phyloP scores from a whole-genome alignment of 2,113 vertebrate genomes.

The Corydoras maculifer region DNA sequence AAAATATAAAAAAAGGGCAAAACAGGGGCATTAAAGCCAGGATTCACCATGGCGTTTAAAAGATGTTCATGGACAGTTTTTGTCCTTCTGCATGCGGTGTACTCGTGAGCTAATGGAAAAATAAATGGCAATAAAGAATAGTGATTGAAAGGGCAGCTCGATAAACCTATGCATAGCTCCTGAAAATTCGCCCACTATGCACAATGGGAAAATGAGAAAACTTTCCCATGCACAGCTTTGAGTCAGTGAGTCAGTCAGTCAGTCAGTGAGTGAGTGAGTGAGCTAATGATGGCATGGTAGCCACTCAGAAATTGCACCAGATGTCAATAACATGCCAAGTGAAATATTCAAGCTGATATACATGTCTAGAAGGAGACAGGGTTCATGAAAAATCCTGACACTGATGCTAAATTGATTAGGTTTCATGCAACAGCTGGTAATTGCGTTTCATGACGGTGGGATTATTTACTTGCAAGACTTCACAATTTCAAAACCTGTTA shows the following conservation, averaged over 20 bases:
- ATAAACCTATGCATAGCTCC: slow-evolving; percentile 24
- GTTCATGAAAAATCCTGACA: too few species aligned
- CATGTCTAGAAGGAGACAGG: too few species aligned
- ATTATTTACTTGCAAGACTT: too few species aligned
- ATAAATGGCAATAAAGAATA: slow-evolving; percentile 39
- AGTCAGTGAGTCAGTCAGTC: not conserved
- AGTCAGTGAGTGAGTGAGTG: not conserved
- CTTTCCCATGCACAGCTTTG: not conserved
- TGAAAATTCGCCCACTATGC: slow-evolving; percentile 16
- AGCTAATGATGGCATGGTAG: not conserved
- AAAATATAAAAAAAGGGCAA: not conserved
- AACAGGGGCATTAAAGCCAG: not conserved
- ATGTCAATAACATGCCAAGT: too few species aligned
- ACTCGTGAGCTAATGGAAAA: slow-evolving; percentile 39
- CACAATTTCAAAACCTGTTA: too few species aligned
- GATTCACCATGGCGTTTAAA: not conserved
- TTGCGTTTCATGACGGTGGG: too few species aligned
- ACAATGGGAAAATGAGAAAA: slow-evolving; percentile 9
- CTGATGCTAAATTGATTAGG: too few species aligned
- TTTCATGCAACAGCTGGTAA: too few species aligned
- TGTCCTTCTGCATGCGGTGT: slow-evolving; percentile 19
- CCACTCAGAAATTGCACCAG: not conserved
- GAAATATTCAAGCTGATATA: too few species aligned
- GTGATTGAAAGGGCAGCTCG: slow-evolving; percentile 28
- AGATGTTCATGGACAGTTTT: slow-evolving; percentile 14